phyloP scores from a whole-genome alignment of 2,113 vertebrate species.

The Planiliza haematocheilus region DNA sequence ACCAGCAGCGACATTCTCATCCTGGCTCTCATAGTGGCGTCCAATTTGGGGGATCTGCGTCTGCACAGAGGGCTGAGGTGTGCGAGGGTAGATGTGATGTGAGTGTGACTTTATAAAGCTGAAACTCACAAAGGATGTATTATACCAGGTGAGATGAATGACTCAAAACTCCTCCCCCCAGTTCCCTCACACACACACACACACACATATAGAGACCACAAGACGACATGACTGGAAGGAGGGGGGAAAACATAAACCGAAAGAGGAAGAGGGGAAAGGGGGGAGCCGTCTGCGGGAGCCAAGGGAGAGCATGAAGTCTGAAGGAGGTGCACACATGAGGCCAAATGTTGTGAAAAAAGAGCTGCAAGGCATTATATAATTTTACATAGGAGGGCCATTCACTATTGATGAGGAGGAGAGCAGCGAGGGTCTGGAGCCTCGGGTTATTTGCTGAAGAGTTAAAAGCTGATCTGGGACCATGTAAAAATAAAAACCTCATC shows the following conservation, averaged over 20 bases:
- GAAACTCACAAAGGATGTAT: conserved; percentile 76
- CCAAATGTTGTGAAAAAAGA: conserved; percentile 56
- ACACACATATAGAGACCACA: conserved; percentile 34
- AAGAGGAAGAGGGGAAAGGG: conserved; percentile 34
- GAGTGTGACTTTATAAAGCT: conserved; percentile 76
- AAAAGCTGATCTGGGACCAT: conserved; percentile 28
- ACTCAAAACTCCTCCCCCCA: conserved; percentile 47
- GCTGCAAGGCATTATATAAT: conserved; percentile 71
- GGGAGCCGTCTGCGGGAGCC: conserved; percentile 33
- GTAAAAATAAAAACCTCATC: conserved; percentile 33
- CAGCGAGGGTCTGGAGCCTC: conserved; percentile 6
- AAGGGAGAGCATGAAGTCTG: conserved; percentile 4
- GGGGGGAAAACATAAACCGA: conserved; percentile 42
- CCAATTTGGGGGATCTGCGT: background rate
- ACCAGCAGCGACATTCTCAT: conserved; percentile 75
- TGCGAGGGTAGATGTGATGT: background rate
- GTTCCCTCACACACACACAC: conserved; percentile 21
- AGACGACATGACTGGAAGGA: conserved; percentile 10
- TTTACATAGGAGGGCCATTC: conserved; percentile 77
- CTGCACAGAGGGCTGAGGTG: conserved; percentile 28
- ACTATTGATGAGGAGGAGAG: conserved; percentile 66
- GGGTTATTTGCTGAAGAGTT: conserved; percentile 37
- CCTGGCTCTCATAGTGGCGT: conserved; percentile 77
- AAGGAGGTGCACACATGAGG: conserved; percentile 59
- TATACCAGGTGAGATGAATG: conserved; percentile 68